Percentiles rank a stretch among this genome's conserved stretches.
phyloP scores from a whole-genome alignment of 2,888 invertebrate genomes.

The Rhorus exstirpatorius region DNA sequence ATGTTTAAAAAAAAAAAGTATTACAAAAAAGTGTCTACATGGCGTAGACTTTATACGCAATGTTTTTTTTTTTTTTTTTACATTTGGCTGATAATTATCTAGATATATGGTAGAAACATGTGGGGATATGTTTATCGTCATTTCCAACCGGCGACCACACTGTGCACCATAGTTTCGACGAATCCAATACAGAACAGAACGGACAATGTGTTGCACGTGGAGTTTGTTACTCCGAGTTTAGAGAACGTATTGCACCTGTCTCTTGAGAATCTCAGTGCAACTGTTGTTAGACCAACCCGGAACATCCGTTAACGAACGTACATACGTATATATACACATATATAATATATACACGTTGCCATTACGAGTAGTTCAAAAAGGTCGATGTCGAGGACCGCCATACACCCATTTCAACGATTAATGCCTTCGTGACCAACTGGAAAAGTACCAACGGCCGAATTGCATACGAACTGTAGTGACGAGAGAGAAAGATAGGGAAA shows the following conservation, averaged over 20 bases:
- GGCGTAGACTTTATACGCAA: no score
- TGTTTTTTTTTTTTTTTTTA: no score
- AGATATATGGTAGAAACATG: not conserved
- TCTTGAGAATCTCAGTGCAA: slow-evolving; percentile 47
- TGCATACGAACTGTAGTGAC: not conserved
- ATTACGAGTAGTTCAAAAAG: slow-evolving; percentile 36
- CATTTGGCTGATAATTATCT: no score
- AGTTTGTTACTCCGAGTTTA: slow-evolving; percentile 52
- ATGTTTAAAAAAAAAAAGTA: no score
- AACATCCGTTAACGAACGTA: slow-evolving; percentile 59
- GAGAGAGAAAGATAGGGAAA: no score
- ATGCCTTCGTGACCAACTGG: slow-evolving; percentile 3
- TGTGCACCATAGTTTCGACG: slow-evolving; percentile 9
- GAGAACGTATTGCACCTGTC: slow-evolving; percentile 41
- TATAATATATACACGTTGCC: slow-evolving; percentile 20
- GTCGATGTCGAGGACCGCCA: slow-evolving; percentile 9
- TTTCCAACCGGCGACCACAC: not conserved
- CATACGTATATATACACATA: no score
- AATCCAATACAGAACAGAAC: slow-evolving; percentile 13
- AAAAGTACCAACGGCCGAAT: slow-evolving; percentile 9
- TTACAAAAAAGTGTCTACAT: no score
- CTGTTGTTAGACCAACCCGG: slow-evolving; percentile 37
- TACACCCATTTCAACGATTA: slow-evolving; percentile 9
- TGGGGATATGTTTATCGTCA: slow-evolving; percentile 10
- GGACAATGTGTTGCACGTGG: slow-evolving; percentile 40